Percentiles rank a stretch among this genome's conserved stretches.
phyloP scores from a whole-genome alignment of 1,140 invertebrate genomes.

The Melanaphis sacchari region DNA sequence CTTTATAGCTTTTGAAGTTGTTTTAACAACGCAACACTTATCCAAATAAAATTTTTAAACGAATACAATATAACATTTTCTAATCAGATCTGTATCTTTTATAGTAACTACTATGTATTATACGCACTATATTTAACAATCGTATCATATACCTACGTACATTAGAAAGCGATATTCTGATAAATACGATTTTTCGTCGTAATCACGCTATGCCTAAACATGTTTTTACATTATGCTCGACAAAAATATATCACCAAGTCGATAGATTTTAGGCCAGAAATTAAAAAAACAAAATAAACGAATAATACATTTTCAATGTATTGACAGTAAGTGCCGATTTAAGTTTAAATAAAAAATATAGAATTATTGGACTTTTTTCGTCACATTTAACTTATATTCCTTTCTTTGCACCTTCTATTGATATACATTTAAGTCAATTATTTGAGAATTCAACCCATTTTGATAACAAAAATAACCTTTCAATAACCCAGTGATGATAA shows the following conservation, averaged over 20 bases:
- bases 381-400: neutral
- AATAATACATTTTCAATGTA: neutral
- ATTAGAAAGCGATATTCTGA: neutral
- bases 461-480: constrained; percentile 14
- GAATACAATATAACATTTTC: neutral
- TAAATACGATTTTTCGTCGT: neutral
- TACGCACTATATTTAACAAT: neutral
- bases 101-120: neutral
- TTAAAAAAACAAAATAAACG: neutral
- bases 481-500: constrained; percentile 41
- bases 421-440: neutral
- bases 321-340: neutral
- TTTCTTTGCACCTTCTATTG: neutral
- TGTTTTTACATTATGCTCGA: neutral
- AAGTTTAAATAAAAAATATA: neutral
- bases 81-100: neutral
- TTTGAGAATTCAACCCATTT: neutral
- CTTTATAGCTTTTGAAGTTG: neutral
- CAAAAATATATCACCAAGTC: neutral
- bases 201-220: neutral
- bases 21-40: neutral
- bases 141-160: neutral
- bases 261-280: neutral
- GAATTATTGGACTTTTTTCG: neutral
- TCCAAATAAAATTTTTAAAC: neutral